These are phyloP conservation scores for Tokudaia muenninki DNA, from an alignment of 2,797 vertebrate genomes.

Conservation along the genomic window DNA sequence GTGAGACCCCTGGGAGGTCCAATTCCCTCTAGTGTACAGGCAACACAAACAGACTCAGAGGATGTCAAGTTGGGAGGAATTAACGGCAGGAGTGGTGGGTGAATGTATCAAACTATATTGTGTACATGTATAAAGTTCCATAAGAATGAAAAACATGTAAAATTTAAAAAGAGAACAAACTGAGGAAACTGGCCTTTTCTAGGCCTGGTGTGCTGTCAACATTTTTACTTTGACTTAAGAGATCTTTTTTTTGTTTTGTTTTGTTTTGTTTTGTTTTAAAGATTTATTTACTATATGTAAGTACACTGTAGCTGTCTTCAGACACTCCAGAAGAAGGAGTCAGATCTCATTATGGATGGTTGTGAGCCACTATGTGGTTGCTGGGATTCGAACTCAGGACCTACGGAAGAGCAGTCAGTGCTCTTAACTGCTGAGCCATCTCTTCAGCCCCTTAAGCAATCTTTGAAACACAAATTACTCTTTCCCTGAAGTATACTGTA, in stretches of 20 bases:
- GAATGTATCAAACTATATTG: background rate
- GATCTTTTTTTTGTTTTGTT: too few species aligned
- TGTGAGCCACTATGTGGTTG: too few species aligned
- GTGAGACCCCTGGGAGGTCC: background rate
- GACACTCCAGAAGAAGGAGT: too few species aligned
- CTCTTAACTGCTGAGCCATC: too few species aligned
- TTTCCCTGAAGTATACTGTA: background rate
- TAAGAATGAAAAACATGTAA: background rate
- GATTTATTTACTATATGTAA: too few species aligned
- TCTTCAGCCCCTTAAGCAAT: background rate
- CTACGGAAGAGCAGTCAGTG: too few species aligned
- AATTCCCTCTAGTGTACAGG: background rate
- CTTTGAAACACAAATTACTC: conserved; percentile 36
- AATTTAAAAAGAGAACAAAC: background rate
- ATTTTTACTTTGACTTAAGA: conserved; percentile 42
- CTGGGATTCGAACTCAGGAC: too few species aligned
- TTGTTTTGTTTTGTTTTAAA: too few species aligned
- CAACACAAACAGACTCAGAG: too few species aligned
- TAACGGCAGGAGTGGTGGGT: background rate
- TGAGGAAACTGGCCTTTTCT: background rate
- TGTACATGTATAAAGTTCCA: background rate
- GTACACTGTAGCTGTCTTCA: too few species aligned
- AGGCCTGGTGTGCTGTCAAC: background rate
- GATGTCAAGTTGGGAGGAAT: background rate
- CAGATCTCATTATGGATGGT: too few species aligned